Base-by-base conservation (phyloP, 53 echinoderm and acorn worm genomes). In the Arbacia lixula region DNA sequence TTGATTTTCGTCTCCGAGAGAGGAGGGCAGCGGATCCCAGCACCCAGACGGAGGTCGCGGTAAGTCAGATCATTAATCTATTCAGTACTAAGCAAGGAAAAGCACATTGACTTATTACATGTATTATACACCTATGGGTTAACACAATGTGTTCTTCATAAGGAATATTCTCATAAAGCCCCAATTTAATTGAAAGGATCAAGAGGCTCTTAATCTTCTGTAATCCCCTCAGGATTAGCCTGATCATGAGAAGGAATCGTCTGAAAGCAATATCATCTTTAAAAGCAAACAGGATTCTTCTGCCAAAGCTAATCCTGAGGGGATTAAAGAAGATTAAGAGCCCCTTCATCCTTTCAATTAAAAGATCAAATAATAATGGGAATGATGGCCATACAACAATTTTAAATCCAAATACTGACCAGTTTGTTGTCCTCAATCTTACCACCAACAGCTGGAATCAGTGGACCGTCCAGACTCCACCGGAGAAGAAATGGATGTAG, bases 21-120 rank as follows among this genome's bases (percentile, higher is more conserved):
- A 71, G 71, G 50, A 43, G 71, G 43, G 71, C 71, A 26, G 71
- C 71, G 29, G 71, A 71, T 29, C 71, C 71, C 0, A 71, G 71
- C 30, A 22, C 71, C 3, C 2, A 2, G 29, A 40, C 41, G 2
- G 71, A 71, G 43, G 71, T 71, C 14, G 71, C 71, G 39, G 71
- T 71, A 43, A 46, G 71, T 71, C 9, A 28, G 8, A n/a, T n/a
- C n/a, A n/a, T n/a, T n/a, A n/a, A n/a, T n/a, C n/a, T n/a, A n/a
- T n/a, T n/a, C n/a, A n/a, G n/a, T n/a, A n/a, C n/a, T n/a, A n/a
- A n/a, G n/a, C n/a, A n/a, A n/a, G n/a, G n/a, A n/a, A n/a, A n/a
- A n/a, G n/a, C n/a, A n/a, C n/a, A n/a, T n/a, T n/a, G n/a, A n/a
- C n/a, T n/a, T n/a, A n/a, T n/a, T n/a, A n/a, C n/a, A n/a, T n/a